Base-by-base conservation (phyloP, 2,888 invertebrate species). In the Cepaea hortensis region DNA sequence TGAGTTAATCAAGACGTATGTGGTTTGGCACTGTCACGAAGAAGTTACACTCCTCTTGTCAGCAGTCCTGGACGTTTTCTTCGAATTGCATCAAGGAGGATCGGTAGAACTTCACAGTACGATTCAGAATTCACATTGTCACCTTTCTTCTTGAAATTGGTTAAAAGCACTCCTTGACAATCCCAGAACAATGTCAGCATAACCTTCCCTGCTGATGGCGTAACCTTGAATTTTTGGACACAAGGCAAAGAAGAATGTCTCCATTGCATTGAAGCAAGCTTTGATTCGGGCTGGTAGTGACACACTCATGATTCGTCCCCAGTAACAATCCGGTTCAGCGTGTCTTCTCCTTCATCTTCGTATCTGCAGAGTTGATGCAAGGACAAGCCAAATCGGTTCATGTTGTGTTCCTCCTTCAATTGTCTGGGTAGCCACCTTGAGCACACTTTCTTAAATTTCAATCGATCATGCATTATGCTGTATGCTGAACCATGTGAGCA, bases 41-140 rank as follows among this genome's bases (percentile, higher is more conserved):
- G 48, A 18, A 76, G 50, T 20, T 50, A 18, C 48, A 50, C 20
- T 50, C 50, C 75, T 50, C 75, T 76, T 48, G 75, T 76, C 75
- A 48, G 75, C 50, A 76, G 50, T 9, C 50, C 75, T 76, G 75
- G 75, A 76, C 50, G 15, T 76, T 76, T 76, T 50, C 75, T 48
- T 76, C 75, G 48, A 76, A 76, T 76, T 50, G 75, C 75, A 76
- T 50, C 48, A 13, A 1, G 75, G 50, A 50, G 75, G 50, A 76
- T 76, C 75, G 18, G 50, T 18, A 50, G 50, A 50, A 76, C 75
- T 20, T 50, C 50, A 11, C 75, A 76, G 75, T 76, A 76, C 7
- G 50, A 76, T 18, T 15, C 75, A 76, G 18, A 3, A 50, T 76
- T 76, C 75, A 3, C 48, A 50, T 50, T 76, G 50, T 76, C 15